These are phyloP conservation scores for Brachionus koreanus DNA, from an alignment of 1,140 invertebrate species.

Conservation along the genomic window DNA sequence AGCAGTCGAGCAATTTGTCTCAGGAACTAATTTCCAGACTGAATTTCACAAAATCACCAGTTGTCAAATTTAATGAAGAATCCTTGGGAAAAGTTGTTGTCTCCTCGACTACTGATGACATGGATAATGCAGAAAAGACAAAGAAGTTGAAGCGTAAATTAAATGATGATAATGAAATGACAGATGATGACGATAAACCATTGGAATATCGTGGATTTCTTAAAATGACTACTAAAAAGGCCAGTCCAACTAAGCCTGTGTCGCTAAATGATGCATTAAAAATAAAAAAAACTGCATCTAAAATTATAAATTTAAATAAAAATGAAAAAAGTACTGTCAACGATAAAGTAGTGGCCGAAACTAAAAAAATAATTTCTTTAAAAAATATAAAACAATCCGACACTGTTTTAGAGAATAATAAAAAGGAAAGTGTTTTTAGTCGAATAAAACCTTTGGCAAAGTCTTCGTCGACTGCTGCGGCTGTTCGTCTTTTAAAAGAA, in stretches of 20 bases:
- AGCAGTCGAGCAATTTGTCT: background rate
- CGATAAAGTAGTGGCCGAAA: background rate
- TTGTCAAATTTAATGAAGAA: constrained; percentile 31
- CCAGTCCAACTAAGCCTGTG: background rate
- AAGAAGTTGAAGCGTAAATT: constrained; percentile 16
- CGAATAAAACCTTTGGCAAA: background rate
- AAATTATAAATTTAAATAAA: constrained; percentile 4
- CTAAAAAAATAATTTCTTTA: constrained; percentile 12
- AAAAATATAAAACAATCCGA: background rate
- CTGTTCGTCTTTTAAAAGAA: background rate
- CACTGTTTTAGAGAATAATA: background rate
- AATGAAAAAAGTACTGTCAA: background rate
- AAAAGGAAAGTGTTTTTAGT: background rate
- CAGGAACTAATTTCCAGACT: constrained; percentile 6
- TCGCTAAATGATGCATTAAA: background rate
- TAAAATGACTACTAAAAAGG: background rate
- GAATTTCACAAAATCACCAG: background rate
- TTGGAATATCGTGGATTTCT: constrained; percentile 14
- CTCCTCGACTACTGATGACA: constrained; percentile 12
- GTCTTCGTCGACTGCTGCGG: background rate
- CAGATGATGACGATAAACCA: background rate
- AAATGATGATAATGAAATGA: background rate
- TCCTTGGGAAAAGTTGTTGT: constrained; percentile 24
- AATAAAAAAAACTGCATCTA: background rate
- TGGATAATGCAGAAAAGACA: background rate